Evolutionary conservation across 2,888 invertebrate species (phyloP), one percentile per base, ranked within the genome.

Genomic region (Dryomyza anilis): DNA sequence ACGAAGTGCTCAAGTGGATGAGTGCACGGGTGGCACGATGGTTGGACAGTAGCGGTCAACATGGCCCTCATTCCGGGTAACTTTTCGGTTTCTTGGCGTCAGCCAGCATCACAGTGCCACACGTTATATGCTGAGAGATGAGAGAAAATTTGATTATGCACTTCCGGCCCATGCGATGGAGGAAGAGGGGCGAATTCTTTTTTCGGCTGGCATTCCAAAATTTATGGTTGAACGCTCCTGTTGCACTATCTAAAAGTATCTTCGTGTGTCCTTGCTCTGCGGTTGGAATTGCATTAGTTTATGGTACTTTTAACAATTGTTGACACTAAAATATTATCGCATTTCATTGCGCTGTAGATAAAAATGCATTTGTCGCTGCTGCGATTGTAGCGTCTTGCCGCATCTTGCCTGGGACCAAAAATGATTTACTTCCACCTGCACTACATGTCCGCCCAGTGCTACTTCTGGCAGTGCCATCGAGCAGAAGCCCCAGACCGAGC

Each of bases 301-400:
- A 78, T 78, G 74, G 74, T 74, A 73, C 76, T 79, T 79, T 76
- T 77, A 78, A 78, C 78, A 79, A 77, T 78, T 79, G 76, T 79
- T 80, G 80, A 78, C 80, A 78, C 74, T 78, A 74, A 77, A 79
- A 77, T 78, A 77, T 80, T 76, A 78, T 80, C 75, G 74, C 76
- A 77, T 76, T 78, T 76, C 76, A 76, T 75, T 78, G 77, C 76
- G 73, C 75, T 63, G 67, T 71, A 76, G 76, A 78, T 77, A 78
- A 75, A 75, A 78, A 76, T 73, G 75, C 74, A 74, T 73, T 78
- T 78, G 76, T 76, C 76, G 74, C 30, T 16, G 45, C 30, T 29
- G 56, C 59, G 48, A 64, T 60, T 46, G 46, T 46, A 55, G 30
- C 16, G 25, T 61, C 43, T 21, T 53, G 21, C 29, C 33, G 21